Conservation (phyloP, 2,113 vertebrate genomes). For the Chionis minor region DNA sequence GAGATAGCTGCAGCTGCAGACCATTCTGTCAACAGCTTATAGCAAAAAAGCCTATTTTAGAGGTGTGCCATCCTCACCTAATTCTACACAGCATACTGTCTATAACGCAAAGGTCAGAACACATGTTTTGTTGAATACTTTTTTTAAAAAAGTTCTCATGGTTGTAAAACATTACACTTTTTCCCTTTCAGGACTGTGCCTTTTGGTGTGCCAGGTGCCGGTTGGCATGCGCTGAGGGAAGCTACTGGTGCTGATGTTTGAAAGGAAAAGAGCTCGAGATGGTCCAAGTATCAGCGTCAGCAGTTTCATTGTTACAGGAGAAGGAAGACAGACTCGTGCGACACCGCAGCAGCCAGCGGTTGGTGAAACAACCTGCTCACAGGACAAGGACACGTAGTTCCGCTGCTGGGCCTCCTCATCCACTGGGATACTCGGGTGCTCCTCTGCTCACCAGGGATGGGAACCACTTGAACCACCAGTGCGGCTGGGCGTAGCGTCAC, state of each 20-base stretch:
- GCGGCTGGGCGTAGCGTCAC: background rate
- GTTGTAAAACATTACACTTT: background rate
- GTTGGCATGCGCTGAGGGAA: background rate
- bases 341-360: fast-evolving
- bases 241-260: background rate
- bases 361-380: background rate
- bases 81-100: background rate
- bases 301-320: background rate
- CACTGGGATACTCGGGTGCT: background rate
- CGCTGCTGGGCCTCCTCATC: background rate
- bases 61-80: background rate
- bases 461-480: background rate
- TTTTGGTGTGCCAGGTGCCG: background rate
- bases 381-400: background rate
- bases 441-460: background rate
- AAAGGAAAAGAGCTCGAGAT: background rate
- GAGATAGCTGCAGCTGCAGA: background rate
- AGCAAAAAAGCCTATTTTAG: background rate
- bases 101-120: background rate
- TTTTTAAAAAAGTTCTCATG: background rate
- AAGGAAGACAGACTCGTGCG: background rate
- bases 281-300: background rate
- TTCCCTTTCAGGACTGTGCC: background rate
- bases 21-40: background rate
- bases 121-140: background rate